Percentiles rank a stretch among this genome's conserved stretches.
Evolutionary conservation across 1,140 invertebrate genomes (phyloP).

Genomic region (Drosophila pallidifrons): DNA sequence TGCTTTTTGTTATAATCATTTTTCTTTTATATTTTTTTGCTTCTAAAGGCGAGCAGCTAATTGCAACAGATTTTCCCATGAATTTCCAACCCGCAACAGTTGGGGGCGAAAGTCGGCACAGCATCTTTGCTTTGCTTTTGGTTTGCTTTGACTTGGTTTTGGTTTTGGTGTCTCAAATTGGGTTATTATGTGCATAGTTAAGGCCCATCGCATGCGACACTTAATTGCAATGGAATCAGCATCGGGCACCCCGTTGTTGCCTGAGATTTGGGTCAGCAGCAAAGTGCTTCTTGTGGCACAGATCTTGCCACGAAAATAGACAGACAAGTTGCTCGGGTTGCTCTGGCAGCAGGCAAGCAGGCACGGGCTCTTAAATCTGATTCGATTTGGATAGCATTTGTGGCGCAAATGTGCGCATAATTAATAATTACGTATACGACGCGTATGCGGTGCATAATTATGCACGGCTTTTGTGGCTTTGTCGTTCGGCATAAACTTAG

Average conservation of each 20-base stretch:
- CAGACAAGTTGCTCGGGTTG: too few species aligned
- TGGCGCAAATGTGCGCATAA: slow-evolving; percentile 47
- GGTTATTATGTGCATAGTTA: slow-evolving; percentile 83
- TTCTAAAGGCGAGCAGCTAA: slow-evolving; percentile 70
- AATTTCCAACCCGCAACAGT: slow-evolving; percentile 5
- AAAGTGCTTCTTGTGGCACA: slow-evolving; percentile 26
- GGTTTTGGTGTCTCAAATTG: slow-evolving; percentile 61
- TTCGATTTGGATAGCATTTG: slow-evolving; percentile 66
- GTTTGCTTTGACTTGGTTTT: slow-evolving; percentile 27
- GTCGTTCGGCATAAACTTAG: slow-evolving; percentile 33
- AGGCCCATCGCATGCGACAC: slow-evolving; percentile 72
- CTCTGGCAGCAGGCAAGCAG: not conserved
- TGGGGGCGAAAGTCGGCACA: slow-evolving; percentile 60
- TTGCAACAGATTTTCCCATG: slow-evolving; percentile 81
- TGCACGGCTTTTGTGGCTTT: slow-evolving; percentile 52
- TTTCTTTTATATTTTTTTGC: slow-evolving; percentile 41
- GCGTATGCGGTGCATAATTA: slow-evolving; percentile 58
- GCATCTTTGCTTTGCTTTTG: not conserved
- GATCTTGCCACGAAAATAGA: not conserved
- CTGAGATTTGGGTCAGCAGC: slow-evolving; percentile 35
- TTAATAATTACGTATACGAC: slow-evolving; percentile 60
- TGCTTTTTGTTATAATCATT: not conserved
- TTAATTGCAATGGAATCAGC: slow-evolving; percentile 65
- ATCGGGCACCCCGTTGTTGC: slow-evolving; percentile 33
- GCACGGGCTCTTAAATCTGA: slow-evolving; percentile 46